These are phyloP conservation scores for Cybosia mesomella DNA, from an alignment of 2,888 invertebrate genomes.

Conservation along the genomic window DNA sequence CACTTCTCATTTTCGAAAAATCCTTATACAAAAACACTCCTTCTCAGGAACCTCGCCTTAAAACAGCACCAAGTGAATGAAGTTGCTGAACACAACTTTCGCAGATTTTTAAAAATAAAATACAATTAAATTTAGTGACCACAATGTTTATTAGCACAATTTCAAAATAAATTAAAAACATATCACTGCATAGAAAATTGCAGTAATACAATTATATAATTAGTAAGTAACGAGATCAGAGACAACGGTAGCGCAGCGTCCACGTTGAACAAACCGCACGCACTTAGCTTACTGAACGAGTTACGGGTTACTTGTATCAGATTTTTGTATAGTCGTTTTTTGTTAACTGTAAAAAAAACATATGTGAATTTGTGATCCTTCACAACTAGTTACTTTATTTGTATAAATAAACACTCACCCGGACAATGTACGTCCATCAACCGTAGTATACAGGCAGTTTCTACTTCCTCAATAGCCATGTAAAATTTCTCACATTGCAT, in stretches of 20 bases:
- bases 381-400: not conserved
- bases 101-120: not conserved
- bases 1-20: too few species aligned
- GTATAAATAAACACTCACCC: not conserved
- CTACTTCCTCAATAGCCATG: constrained; percentile 32
- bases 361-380: not conserved
- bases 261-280: constrained; percentile 17
- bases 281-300: constrained; percentile 19
- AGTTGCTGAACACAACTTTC: too few species aligned
- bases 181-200: constrained; percentile 18
- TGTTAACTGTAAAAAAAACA: constrained; percentile 13
- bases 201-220: constrained; percentile 20
- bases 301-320: constrained; percentile 9
- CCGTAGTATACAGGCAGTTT: constrained; percentile 21
- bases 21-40: too few species aligned
- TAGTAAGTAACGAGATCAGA: constrained; percentile 8
- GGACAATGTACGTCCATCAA: not conserved
- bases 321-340: constrained; percentile 9
- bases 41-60: too few species aligned
- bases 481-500: constrained; percentile 48
- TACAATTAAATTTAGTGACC: too few species aligned
- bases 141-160: too few species aligned
- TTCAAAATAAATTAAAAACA: not conserved
- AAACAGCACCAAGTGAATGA: too few species aligned
- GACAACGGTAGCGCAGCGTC: constrained; percentile 15